Percentiles rank a stretch among this genome's conserved stretches.
These are phyloP conservation scores for Paguma larvata DNA, from an alignment of 2,797 vertebrate species.

Conservation along the genomic window DNA sequence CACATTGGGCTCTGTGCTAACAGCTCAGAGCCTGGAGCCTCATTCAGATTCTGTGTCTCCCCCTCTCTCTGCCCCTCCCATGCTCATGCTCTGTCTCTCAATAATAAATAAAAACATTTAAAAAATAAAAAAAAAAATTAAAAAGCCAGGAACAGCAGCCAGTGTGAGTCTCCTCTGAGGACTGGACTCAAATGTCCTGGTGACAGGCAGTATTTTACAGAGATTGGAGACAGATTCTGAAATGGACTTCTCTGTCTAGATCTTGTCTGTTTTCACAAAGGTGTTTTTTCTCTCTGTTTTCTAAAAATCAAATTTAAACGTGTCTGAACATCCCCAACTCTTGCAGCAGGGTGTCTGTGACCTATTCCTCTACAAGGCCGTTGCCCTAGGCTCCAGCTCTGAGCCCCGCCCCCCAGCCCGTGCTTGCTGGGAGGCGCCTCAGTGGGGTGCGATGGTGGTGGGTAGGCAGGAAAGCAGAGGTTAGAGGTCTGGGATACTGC, in stretches of 20 bases:
- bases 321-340: background rate
- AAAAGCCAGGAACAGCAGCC: background rate
- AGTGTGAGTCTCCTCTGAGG: background rate
- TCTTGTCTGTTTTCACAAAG: background rate
- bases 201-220: constrained; percentile 36
- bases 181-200: background rate
- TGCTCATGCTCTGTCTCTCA: too few relatives aligned
- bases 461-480: background rate
- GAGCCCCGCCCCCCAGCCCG: background rate
- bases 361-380: background rate
- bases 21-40: too few relatives aligned
- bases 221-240: background rate
- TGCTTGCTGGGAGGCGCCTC: background rate
- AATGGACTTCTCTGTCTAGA: constrained; percentile 23
- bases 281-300: background rate
- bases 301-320: constrained; percentile 8
- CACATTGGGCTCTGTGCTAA: too few relatives aligned
- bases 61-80: too few relatives aligned
- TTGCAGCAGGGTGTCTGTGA: background rate
- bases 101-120: too few relatives aligned
- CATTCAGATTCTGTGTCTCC: too few relatives aligned
- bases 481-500: background rate
- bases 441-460: accelerated
- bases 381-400: background rate
- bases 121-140: too few relatives aligned